phyloP scores from a whole-genome alignment of 2,113 vertebrate species.

The Hemiscyllium ocellatum region DNA sequence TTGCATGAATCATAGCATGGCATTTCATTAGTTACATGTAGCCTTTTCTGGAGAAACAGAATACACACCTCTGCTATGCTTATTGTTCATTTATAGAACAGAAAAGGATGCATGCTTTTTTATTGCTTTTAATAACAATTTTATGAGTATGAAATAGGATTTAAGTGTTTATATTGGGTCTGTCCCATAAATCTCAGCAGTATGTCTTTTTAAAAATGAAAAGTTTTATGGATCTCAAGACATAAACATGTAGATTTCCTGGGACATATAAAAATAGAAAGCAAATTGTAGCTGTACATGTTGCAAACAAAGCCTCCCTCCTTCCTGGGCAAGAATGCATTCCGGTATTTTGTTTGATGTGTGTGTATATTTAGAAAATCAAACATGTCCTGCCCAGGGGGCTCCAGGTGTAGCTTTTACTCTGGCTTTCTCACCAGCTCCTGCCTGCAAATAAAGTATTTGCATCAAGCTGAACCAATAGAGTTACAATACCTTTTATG shows the following conservation, averaged over 20 bases:
- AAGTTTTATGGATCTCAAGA: background rate
- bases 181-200: background rate
- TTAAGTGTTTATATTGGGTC: background rate
- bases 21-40: background rate
- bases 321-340: background rate
- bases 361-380: background rate
- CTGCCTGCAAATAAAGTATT: background rate
- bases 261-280: slow-evolving; percentile 27
- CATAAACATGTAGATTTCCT: slow-evolving; percentile 18
- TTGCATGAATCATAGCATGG: background rate
- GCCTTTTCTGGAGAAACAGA: background rate
- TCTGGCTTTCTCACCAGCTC: background rate
- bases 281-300: background rate
- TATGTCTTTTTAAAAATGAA: background rate
- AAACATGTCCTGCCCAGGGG: slow-evolving; percentile 20
- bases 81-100: background rate
- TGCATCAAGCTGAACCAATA: slow-evolving; percentile 9
- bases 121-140: slow-evolving; percentile 29
- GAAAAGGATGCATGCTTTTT: background rate
- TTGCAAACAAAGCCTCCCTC: background rate
- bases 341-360: background rate
- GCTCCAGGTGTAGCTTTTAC: slow-evolving; percentile 15
- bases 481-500: background rate
- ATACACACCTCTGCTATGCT: background rate
- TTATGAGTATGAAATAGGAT: background rate